These are phyloP conservation scores for Cerceris ruficornis DNA, from an alignment of 2,888 invertebrate genomes.

Conservation along the genomic window DNA sequence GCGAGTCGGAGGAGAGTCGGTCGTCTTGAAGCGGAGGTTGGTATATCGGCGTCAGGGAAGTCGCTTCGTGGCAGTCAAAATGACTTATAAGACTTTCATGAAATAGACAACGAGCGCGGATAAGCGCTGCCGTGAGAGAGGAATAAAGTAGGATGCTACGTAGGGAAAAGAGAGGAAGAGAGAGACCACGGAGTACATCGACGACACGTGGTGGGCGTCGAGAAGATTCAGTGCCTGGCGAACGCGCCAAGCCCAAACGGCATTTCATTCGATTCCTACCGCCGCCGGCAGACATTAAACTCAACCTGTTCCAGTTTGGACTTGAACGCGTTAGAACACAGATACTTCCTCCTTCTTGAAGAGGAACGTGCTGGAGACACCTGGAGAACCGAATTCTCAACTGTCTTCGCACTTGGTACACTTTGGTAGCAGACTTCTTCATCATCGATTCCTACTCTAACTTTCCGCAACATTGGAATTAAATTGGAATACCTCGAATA, in stretches of 20 bases:
- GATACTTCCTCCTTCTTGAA: constrained; percentile 49
- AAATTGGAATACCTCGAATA: neutral
- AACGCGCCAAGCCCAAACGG: constrained; percentile 69
- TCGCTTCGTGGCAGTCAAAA: constrained; percentile 43
- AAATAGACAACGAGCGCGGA: constrained; percentile 42
- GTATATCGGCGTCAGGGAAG: neutral
- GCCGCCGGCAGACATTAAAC: constrained; percentile 65
- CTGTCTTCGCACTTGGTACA: no score
- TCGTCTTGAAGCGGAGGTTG: neutral
- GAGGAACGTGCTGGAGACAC: constrained; percentile 20
- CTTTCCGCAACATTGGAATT: no score
- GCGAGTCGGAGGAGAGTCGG: constrained; percentile 35
- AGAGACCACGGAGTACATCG: constrained; percentile 49
- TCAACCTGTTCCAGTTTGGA: constrained; percentile 68
- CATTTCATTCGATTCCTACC: constrained; percentile 71
- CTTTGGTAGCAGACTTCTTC: no score
- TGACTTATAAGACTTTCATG: constrained; percentile 52
- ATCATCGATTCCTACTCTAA: no score
- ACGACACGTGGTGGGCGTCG: constrained; percentile 71
- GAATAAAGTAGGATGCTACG: constrained; percentile 2
- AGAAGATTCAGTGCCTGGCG: constrained; percentile 70
- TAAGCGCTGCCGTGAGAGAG: constrained; percentile 12
- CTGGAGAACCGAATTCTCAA: neutral
- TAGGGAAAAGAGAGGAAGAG: constrained; percentile 16
- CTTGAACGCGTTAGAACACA: constrained; percentile 55